Evolutionary conservation across 2,888 invertebrate species (phyloP), one percentile per base, ranked within the genome.

Genomic region (Glyphotaelius pellucidus): DNA sequence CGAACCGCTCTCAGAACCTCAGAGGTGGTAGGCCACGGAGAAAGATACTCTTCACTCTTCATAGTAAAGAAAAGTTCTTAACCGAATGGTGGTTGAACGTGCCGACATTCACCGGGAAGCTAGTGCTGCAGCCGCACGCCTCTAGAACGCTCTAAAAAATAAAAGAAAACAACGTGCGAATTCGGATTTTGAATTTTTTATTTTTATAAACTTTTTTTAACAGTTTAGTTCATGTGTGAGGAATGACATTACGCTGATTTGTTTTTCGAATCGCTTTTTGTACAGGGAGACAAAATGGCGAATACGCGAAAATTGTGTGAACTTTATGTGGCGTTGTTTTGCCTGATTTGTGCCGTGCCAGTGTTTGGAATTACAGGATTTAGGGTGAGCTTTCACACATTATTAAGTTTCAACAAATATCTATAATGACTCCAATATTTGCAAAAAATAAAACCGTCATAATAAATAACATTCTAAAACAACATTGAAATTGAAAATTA

Each of bases 91-190:
- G 93, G 93, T 93, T 91, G 92, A 87, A 81, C 89, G 80, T 80
- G 79, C 84, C 80, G 92, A 93, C 93, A 92, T 93, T 93, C 93
- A 91, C 93, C 93, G 91, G 92, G 90, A 92, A 92, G 92, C 92
- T 52, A 84, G 90, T 91, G 89, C 42, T 80, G 67, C 38, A 90
- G 91, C 32, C 79, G 88, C 92, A 92, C 92, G 92, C 90, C 42
- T 87, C 83, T 32, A 91, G 30, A n/a, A 52, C 42, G 52, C 83
- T 84, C 19, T 52, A 90, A 80, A 90, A 90, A 31, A 14, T 15
- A n/a, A 42, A 42, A 42, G 1, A 42, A 42, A 42, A 42, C 42
- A 35, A 83, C 35, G 91, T 89, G 91, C 80, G 89, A 91, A 86
- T 42, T 86, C 90, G 67, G 35, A 67, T 12, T 35, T 52, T 1